Evolutionary conservation across 2,888 invertebrate species (phyloP).

Genomic region (Corbicula japonica): DNA sequence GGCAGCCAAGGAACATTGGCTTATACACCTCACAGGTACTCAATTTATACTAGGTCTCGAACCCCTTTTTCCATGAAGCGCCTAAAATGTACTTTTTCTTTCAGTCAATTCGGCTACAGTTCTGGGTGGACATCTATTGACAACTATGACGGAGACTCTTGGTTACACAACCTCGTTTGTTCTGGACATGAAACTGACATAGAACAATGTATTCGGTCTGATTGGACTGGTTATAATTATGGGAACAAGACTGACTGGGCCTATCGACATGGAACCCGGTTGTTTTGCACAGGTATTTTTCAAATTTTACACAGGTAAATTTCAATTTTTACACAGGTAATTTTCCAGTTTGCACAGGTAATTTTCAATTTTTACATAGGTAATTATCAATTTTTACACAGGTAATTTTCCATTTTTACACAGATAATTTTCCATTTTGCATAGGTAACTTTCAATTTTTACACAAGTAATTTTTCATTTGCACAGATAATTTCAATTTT

Average conservation of each 20-base stretch:
- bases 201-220: neutral
- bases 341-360: neutral
- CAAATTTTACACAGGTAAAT: neutral
- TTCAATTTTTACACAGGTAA: neutral
- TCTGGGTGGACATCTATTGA: constrained; percentile 7
- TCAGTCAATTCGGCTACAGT: constrained; percentile 12
- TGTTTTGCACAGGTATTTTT: constrained; percentile 12
- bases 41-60: neutral
- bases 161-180: neutral
- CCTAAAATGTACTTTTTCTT: neutral
- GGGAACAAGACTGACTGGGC: neutral
- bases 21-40: neutral
- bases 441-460: too few relatives aligned
- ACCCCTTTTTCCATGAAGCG: too few relatives aligned
- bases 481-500: too few relatives aligned
- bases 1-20: neutral
- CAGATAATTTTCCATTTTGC: too few relatives aligned
- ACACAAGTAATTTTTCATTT: too few relatives aligned
- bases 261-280: constrained; percentile 2
- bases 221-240: neutral
- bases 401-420: too few relatives aligned
- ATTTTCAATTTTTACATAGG: constrained; percentile 1
- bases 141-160: neutral
- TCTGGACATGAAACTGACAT: constrained; percentile 9
- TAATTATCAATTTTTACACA: too few relatives aligned